A percentile compares a stretch with the other conserved stretches of the same genome.
Evolutionary conservation across 1,140 invertebrate genomes (phyloP).

Genomic region (Dendrolimus kikuchii): DNA sequence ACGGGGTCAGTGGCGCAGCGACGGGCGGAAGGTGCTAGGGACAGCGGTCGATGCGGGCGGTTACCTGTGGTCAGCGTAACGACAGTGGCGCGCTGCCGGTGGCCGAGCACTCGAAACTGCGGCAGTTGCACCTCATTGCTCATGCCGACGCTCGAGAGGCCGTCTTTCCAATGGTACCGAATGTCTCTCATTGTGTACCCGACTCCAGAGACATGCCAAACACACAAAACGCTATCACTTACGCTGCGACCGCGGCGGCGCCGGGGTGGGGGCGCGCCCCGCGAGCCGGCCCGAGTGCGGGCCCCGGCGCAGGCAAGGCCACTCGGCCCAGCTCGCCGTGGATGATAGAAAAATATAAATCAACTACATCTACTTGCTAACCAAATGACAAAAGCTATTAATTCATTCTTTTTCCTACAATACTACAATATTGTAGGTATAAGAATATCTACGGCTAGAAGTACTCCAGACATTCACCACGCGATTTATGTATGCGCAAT

Average conservation of each 20-base stretch:
- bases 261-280: slow-evolving; percentile 46
- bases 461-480: too few species aligned
- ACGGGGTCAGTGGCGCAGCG: slow-evolving; percentile 58
- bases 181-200: slow-evolving; percentile 98
- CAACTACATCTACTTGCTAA: slow-evolving; percentile 28
- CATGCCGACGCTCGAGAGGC: slow-evolving; percentile 90
- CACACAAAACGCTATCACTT: slow-evolving; percentile 75
- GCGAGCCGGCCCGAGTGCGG: slow-evolving; percentile 61
- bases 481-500: too few species aligned
- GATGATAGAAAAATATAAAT: slow-evolving; percentile 65
- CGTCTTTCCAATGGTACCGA: slow-evolving; percentile 95
- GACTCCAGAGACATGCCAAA: slow-evolving; percentile 81
- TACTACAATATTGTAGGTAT: too few species aligned
- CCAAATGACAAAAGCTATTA: neutral
- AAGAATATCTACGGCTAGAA: too few species aligned
- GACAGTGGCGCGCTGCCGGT: slow-evolving; percentile 91
- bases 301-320: slow-evolving; percentile 16
- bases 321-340: slow-evolving; percentile 36
- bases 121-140: slow-evolving; percentile 93
- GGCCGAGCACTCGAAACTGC: slow-evolving; percentile 95
- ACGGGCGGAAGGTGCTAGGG: slow-evolving; percentile 54
- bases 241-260: slow-evolving; percentile 55
- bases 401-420: too few species aligned
- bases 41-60: slow-evolving; percentile 37
- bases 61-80: slow-evolving; percentile 96